Conservation (phyloP, 1,140 invertebrate species). For the Bombus haemorrhoidalis region DNA sequence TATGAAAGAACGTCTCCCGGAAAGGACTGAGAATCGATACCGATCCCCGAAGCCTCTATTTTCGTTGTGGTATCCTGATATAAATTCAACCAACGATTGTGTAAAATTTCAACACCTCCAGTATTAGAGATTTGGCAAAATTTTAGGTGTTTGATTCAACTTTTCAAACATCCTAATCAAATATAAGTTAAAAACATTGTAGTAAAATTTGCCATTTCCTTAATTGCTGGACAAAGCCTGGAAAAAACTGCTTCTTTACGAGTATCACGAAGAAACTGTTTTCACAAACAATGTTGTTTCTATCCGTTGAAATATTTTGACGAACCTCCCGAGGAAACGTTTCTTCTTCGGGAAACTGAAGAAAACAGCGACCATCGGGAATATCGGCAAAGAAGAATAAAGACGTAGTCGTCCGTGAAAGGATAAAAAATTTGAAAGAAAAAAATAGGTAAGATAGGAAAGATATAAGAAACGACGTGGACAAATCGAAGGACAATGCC, state of each 20-base stretch:
- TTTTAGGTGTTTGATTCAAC: no score
- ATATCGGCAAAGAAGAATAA: conserved; percentile 6
- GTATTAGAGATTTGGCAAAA: background rate
- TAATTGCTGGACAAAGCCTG: no score
- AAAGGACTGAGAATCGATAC: conserved; percentile 12
- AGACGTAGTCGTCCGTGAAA: background rate
- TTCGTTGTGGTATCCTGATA: background rate
- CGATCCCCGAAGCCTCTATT: background rate
- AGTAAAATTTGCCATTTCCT: no score
- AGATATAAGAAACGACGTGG: background rate
- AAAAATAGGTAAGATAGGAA: background rate
- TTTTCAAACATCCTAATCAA: no score
- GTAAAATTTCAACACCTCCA: background rate
- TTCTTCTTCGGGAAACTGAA: background rate
- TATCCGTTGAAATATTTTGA: background rate
- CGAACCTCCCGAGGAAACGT: no score
- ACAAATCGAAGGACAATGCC: conserved; percentile 30
- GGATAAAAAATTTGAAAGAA: background rate
- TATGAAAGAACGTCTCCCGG: background rate
- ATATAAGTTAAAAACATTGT: no score
- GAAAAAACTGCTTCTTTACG: no score
- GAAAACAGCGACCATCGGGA: background rate
- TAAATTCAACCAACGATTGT: background rate
- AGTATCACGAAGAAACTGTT: no score
- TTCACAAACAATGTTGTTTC: no score